A percentile compares a stretch with the other conserved stretches of the same genome.
Conservation (phyloP, 2,797 vertebrate species). For the Sylvia borin region DNA sequence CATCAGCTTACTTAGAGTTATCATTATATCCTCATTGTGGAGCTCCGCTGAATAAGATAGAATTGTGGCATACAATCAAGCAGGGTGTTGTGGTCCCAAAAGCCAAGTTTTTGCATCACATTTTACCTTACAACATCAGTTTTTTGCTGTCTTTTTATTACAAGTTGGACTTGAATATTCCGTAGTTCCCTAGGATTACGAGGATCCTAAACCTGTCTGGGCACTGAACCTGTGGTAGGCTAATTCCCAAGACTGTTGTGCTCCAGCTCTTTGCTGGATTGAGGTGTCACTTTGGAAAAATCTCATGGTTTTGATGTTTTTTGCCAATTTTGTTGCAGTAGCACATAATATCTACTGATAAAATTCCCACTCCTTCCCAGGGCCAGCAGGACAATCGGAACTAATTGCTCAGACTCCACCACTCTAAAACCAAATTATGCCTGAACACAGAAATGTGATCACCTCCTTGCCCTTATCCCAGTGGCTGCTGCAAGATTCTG, state of each 20-base stretch:
- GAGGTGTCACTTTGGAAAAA: neutral
- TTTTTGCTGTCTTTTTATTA: neutral
- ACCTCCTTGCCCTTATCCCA: neutral
- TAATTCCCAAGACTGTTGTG: neutral
- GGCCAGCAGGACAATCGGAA: neutral
- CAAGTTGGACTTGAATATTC: neutral
- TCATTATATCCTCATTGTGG: constrained; percentile 58
- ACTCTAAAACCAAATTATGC: neutral
- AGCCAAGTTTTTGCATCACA: neutral
- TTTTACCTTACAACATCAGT: neutral
- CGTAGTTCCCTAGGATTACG: neutral
- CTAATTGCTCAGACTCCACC: neutral
- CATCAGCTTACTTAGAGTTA: constrained; percentile 57
- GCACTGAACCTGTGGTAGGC: neutral
- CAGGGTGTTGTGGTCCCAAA: neutral
- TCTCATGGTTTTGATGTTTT: neutral
- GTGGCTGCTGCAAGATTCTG: neutral
- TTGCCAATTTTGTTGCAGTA: neutral
- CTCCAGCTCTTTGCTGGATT: neutral
- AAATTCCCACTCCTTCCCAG: neutral
- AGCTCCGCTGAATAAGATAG: neutral
- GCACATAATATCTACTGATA: neutral
- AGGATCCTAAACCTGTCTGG: neutral
- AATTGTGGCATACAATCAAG: constrained; percentile 20
- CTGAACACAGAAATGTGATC: neutral